Conservation (phyloP, 2,797 vertebrate species). For the Sebastiscus albofasciatus region DNA sequence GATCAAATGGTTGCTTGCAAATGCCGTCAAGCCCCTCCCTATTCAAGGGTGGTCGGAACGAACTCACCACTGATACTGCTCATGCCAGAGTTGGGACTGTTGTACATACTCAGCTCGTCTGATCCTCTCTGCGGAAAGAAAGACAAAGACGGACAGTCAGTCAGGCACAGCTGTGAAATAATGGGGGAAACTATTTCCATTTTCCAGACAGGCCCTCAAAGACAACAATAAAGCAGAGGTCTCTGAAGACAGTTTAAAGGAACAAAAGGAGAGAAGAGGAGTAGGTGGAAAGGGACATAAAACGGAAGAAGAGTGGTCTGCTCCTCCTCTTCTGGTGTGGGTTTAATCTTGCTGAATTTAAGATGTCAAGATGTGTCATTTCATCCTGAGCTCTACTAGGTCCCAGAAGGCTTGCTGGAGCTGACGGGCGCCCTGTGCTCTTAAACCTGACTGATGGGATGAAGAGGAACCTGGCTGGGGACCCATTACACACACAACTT, state of each 20-base stretch:
- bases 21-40: slow-evolving; percentile 17
- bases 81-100: slow-evolving; percentile 94
- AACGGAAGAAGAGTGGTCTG: slow-evolving; percentile 34
- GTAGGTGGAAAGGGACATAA: slow-evolving; percentile 51
- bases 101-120: slow-evolving; percentile 98
- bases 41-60: slow-evolving; percentile 50
- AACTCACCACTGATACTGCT: slow-evolving; percentile 96
- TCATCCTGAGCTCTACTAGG: slow-evolving; percentile 66
- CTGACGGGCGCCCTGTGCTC: slow-evolving; percentile 57
- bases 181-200: slow-evolving; percentile 44
- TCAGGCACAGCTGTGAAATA: slow-evolving; percentile 34
- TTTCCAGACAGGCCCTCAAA: slow-evolving; percentile 48
- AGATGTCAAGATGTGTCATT: slow-evolving; percentile 80
- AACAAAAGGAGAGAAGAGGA: slow-evolving; percentile 1
- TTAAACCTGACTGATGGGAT: slow-evolving; percentile 82
- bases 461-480: slow-evolving; percentile 64
- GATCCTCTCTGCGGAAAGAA: slow-evolving; percentile 90
- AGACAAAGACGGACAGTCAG: slow-evolving; percentile 10
- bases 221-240: slow-evolving; percentile 57
- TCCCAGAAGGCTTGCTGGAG: slow-evolving; percentile 64
- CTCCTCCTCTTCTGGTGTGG: slow-evolving; percentile 57
- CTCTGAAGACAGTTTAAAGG: slow-evolving; percentile 67
- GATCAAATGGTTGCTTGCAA: slow-evolving; percentile 4
- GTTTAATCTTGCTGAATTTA: slow-evolving; percentile 82
- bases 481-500: slow-evolving; percentile 76